Evolutionary conservation across 2,888 invertebrate genomes (phyloP).

Genomic region (Coelopa pilipes): DNA sequence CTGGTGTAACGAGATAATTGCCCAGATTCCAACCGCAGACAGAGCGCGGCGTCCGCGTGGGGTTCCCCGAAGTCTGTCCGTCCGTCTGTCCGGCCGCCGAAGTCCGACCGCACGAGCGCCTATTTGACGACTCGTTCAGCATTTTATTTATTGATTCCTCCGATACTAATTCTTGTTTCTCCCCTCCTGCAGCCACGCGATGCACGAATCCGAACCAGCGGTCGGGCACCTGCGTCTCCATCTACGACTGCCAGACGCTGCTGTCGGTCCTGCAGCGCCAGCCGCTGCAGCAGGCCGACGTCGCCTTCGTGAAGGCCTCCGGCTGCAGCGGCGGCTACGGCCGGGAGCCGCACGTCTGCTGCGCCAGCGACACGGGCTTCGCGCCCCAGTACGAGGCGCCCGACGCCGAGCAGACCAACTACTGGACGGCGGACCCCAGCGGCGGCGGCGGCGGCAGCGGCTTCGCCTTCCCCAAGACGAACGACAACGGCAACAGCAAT

Average conservation of each 20-base stretch:
- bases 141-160: too few species aligned
- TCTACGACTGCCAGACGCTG: slow-evolving; percentile 59
- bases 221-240: slow-evolving; percentile 57
- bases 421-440: slow-evolving; percentile 48
- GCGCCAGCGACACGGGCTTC: slow-evolving; percentile 59
- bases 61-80: too few species aligned
- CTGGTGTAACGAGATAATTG: too few species aligned
- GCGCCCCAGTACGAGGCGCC: not conserved
- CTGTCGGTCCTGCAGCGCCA: slow-evolving; percentile 51
- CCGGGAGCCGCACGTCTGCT: slow-evolving; percentile 59
- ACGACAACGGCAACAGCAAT: not conserved
- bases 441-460: not conserved
- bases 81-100: too few species aligned
- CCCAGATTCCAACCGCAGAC: too few species aligned
- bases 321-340: slow-evolving; percentile 53
- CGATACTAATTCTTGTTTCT: too few species aligned
- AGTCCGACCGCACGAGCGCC: too few species aligned
- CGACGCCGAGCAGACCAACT: slow-evolving; percentile 53
- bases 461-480: not conserved
- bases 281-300: slow-evolving; percentile 50
- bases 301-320: slow-evolving; percentile 56
- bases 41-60: too few species aligned
- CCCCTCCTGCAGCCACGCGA: slow-evolving; percentile 65
- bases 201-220: slow-evolving; percentile 67
- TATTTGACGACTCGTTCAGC: too few species aligned